These are phyloP conservation scores for Euwallacea similis DNA, from an alignment of 1,140 invertebrate species.

Conservation along the genomic window DNA sequence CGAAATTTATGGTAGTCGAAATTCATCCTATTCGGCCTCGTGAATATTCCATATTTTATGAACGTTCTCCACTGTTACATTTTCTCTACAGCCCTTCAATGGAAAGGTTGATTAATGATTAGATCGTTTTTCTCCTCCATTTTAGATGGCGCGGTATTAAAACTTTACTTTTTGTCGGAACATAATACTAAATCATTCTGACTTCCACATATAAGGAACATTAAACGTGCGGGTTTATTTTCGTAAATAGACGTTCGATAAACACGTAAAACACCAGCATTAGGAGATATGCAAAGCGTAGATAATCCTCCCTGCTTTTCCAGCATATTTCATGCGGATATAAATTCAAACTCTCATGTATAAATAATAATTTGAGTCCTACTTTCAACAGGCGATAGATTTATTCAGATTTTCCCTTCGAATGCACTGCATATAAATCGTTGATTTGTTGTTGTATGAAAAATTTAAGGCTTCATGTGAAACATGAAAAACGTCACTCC, in stretches of 20 bases:
- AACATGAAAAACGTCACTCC: too few relatives aligned
- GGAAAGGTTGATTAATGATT: conserved; percentile 17
- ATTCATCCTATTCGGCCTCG: conserved; percentile 11
- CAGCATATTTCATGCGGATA: neutral
- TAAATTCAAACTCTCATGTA: too few relatives aligned
- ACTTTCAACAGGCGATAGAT: neutral
- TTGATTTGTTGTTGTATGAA: neutral
- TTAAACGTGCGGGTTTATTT: neutral
- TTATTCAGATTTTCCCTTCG: neutral
- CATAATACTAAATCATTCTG: conserved; percentile 10
- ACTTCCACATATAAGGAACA: conserved; percentile 12
- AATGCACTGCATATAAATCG: conserved; percentile 5
- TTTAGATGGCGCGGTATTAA: conserved; percentile 14
- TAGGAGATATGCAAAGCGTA: too few relatives aligned
- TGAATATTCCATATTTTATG: conserved; percentile 27
- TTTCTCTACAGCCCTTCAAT: conserved; percentile 9
- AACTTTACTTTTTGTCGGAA: conserved; percentile 2
- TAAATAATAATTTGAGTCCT: too few relatives aligned
- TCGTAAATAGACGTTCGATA: neutral
- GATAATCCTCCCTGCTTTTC: neutral
- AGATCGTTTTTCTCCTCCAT: conserved; percentile 12
- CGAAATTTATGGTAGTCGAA: conserved; percentile 18
- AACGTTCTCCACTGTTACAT: conserved; percentile 2
- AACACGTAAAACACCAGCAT: neutral
- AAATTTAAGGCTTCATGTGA: too few relatives aligned